Evolutionary conservation across 2,797 vertebrate genomes (phyloP), one percentile per base, ranked within the genome.

Genomic region (Discoglossus pictus): DNA sequence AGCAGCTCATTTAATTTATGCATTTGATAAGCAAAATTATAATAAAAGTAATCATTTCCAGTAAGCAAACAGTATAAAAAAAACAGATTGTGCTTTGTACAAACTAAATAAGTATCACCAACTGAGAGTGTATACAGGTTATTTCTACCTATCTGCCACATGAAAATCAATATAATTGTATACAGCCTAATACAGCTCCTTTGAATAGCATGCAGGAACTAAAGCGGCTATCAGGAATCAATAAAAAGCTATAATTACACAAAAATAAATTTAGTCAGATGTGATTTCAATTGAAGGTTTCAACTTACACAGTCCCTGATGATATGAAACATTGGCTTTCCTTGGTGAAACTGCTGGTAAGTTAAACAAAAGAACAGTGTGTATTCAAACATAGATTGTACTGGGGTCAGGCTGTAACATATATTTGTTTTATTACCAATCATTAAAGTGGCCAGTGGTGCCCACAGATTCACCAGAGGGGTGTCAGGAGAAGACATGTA

Each of bases 311-410:
- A 56, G 31, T 48, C 63, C 21, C 35, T 58, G 34, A 20, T 23
- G 27, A 15, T 66, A 44, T 58, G 27, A 48, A 48, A 66, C 34
- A 47, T 47, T 58, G 43, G 53, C 39, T 42, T 56, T 56, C 31
- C 21, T 66, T 44, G n/a, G 43, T 48, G 27, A 44, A 17, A 9
- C 40, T 51, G 43, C 39, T 25, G 31, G 36, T 46, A 24, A 46
- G 38, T 52, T 7, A 44, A 44, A 20, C 20, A 18, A 44, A 20
- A 18, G 42, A 17, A 17, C 42, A 21, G 8, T 12, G 11, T 68
- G 59, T 39, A 56, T 47, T 62, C 34, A 48, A 54, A 62, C 50
- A 62, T n/a, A n/a, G n/a, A n/a, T n/a, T n/a, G n/a, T n/a, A n/a
- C n/a, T n/a, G n/a, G n/a, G n/a, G n/a, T n/a, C n/a, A n/a, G n/a